Percentiles rank a stretch among this genome's conserved stretches.
Conservation (phyloP, 1,140 invertebrate genomes). For the Nylanderia fulva region DNA sequence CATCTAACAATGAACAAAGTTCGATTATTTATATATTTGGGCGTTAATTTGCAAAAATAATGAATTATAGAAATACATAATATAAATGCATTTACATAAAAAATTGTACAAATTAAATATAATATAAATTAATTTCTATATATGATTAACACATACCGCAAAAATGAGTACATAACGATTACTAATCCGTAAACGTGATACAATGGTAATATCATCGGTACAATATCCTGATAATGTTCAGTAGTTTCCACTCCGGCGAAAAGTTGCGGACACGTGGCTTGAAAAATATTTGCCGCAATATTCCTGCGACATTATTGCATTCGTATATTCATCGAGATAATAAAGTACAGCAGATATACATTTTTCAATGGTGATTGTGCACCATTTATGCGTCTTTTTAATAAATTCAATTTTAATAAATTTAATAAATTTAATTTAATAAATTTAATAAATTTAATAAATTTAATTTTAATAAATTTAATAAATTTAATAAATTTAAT, state of each 20-base stretch:
- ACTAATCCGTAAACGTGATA: slow-evolving; percentile 93
- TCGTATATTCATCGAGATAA: neutral
- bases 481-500: too few species aligned
- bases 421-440: too few species aligned
- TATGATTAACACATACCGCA: slow-evolving; percentile 80
- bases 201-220: slow-evolving; percentile 90
- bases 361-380: neutral
- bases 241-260: slow-evolving; percentile 59
- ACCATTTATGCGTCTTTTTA: neutral
- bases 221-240: slow-evolving; percentile 86
- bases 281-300: slow-evolving; percentile 86
- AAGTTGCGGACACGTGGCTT: slow-evolving; percentile 63
- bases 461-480: too few species aligned
- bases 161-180: slow-evolving; percentile 84
- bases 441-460: too few species aligned
- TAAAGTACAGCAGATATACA: neutral
- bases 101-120: too few species aligned
- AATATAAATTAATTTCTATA: neutral
- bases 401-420: too few species aligned
- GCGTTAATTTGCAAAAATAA: too few species aligned
- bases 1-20: neutral
- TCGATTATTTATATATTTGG: neutral
- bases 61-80: too few species aligned
- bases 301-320: slow-evolving; percentile 79
- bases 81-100: too few species aligned